Conservation (phyloP, 2,888 invertebrate genomes). For the Stenolophus ochropezus region DNA sequence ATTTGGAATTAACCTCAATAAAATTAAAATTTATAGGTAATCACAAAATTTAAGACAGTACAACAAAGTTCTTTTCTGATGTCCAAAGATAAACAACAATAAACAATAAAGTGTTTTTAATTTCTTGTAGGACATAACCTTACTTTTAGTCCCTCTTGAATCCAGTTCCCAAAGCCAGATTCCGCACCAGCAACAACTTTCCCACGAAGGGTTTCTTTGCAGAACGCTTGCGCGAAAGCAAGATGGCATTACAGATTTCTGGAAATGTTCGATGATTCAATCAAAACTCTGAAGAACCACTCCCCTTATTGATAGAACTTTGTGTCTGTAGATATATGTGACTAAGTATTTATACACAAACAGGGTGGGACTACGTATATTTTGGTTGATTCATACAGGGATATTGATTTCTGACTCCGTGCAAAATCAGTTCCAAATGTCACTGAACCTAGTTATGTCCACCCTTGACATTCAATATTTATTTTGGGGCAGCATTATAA, state of each 20-base stretch:
- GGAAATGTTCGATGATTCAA: constrained; percentile 38
- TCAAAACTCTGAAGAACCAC: constrained; percentile 32
- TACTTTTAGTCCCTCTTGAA: not conserved
- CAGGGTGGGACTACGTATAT: not conserved
- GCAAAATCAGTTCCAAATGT: not conserved
- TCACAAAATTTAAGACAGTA: too few species aligned
- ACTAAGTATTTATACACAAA: constrained; percentile 19
- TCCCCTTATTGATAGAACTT: constrained; percentile 34
- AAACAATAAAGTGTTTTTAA: not conserved
- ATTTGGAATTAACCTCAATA: too few species aligned
- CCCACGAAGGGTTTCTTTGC: not conserved
- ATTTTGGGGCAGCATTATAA: not conserved
- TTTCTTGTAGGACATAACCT: constrained; percentile 1
- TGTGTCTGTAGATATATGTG: constrained; percentile 8
- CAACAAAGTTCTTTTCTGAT: not conserved
- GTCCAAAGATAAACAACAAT: not conserved
- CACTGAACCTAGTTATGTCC: not conserved
- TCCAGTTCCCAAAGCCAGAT: not conserved
- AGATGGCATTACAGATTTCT: not conserved
- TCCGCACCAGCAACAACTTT: not conserved
- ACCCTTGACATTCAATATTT: not conserved
- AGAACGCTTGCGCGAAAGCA: not conserved
- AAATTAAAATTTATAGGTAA: too few species aligned
- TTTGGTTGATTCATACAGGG: not conserved
- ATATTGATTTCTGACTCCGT: not conserved